Base-by-base conservation (phyloP, 2,888 invertebrate genomes). In the Tenthredo mesomela region DNA sequence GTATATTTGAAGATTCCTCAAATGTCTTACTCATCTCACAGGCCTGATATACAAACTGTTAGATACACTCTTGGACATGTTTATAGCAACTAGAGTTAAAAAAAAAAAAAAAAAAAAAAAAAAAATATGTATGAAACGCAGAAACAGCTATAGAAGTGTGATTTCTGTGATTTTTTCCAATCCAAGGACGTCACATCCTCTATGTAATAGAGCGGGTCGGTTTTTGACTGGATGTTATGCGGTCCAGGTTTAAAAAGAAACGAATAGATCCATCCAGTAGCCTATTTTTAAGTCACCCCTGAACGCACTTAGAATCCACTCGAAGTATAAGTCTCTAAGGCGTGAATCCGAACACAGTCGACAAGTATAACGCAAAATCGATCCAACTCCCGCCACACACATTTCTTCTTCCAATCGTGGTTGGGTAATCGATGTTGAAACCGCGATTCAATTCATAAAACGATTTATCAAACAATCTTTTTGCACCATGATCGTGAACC, bases 261-360 rank as follows among this genome's bases (percentile, higher is more conserved):
- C 58, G 25, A 29, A 40, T 43, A 12, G 25, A 43, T 50, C 47
- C 50, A 43, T 50, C 47, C 50, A 43, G 47, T 50, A 12, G 47
- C 21, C 82, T 82, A 82, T 82, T 82, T 82, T 82, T 82, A 82
- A 82, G 47, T 67, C 67, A 70, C 65, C 82, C 65, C 82, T 29
- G 54, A 82, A 37, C 43, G 47, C n/a, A 47, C 82, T 82, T 29
- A 29, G 47, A 67, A 43, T 67, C 43, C 47, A 43, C 29, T 25
- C 29, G 67, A 15, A 82, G 33, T 82, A 61, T 82, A 61, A 78
- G 78, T 43, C 65, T 82, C 65, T 61, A 40, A 82, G 18, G n/a
- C 21, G 25, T 29, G 33, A 33, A 61, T 21, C 54, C 10, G 54
- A 54, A 80, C 12, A 21, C 67, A 67, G 47, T 67, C 82, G 82